Percentiles rank a stretch among this genome's conserved stretches.
Conservation (phyloP, 2,888 invertebrate species). For the Bombylius discolor region DNA sequence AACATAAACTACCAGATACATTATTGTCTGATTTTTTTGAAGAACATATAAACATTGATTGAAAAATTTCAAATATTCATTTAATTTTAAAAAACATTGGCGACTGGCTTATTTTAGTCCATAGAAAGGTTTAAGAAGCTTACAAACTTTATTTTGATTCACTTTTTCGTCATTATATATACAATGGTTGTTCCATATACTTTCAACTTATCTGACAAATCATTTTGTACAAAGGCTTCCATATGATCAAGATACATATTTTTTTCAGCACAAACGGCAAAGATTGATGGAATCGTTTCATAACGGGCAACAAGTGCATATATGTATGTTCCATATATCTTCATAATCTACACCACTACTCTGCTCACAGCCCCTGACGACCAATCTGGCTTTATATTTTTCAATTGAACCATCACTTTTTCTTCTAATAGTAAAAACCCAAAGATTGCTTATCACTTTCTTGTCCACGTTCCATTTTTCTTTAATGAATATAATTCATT, state of each 20-base stretch:
- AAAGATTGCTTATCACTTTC: slow-evolving; percentile 6
- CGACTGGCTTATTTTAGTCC: background rate
- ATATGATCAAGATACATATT: background rate
- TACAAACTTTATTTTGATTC: too few species aligned
- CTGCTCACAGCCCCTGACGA: slow-evolving; percentile 6
- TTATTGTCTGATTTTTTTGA: background rate
- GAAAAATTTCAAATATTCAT: background rate
- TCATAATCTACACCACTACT: slow-evolving; percentile 1
- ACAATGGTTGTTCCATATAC: background rate
- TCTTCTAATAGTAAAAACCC: slow-evolving; percentile 13
- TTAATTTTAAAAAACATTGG: background rate
- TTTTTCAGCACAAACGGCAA: background rate
- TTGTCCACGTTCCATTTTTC: slow-evolving; percentile 4
- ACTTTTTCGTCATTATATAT: too few species aligned
- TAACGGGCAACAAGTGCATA: background rate
- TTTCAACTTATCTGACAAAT: background rate
- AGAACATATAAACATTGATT: background rate
- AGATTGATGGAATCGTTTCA: background rate
- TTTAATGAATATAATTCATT: slow-evolving; percentile 6
- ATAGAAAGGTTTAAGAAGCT: background rate
- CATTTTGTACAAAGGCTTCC: background rate
- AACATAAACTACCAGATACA: background rate
- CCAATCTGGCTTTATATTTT: slow-evolving; percentile 7
- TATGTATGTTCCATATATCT: too few species aligned
- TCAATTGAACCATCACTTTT: slow-evolving; percentile 5